Evolutionary conservation across 2,797 vertebrate species (phyloP), one percentile per base, ranked within the genome.

Genomic region (Rhinogobio ventralis): DNA sequence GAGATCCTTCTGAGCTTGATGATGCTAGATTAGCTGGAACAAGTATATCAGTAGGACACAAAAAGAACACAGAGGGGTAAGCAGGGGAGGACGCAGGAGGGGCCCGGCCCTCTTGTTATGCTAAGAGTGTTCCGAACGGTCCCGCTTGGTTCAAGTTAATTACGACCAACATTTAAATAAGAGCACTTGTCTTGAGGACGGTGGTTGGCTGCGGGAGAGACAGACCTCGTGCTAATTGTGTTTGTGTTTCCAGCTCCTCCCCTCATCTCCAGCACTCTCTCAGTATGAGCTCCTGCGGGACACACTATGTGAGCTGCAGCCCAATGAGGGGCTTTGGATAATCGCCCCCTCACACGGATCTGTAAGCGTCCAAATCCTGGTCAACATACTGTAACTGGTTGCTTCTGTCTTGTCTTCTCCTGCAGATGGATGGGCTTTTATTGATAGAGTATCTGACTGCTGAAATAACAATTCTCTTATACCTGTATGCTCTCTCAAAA

Each of bases 91-190:
- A 92, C 92, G 72, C 91, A 91, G 91, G 89, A 93, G 88, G 69
- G 86, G 85, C 85, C 89, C 49, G 14, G 89, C 77, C 86, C 89
- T 90, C 85, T 93, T 93, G 90, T 93, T 93, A 94, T 94, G 92
- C 93, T 93, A 91, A 94, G 90, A 89, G 88, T 90, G 88, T 93
- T 92, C 49, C 74, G 87, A 93, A 89, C 86, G 90, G 90, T 92
- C 89, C 89, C 87, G 87, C 87, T 92, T 86, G 86, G 86, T 93
- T 91, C 89, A 87, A 94, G 90, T 94, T 95, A 95, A 95, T 95
- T 95, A 93, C 77, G 89, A 90, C 85, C 94, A 93, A 95, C 93
- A 94, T 96, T 95, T 94, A 94, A 94, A 95, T 93, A 92, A 94
- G 91, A 89, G 87, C 91, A 91, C 92, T 94, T 91, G 91, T 92